Percentiles rank a stretch among this genome's conserved stretches.
phyloP scores from a whole-genome alignment of 2,888 invertebrate species.

The Agrotis segetum region DNA sequence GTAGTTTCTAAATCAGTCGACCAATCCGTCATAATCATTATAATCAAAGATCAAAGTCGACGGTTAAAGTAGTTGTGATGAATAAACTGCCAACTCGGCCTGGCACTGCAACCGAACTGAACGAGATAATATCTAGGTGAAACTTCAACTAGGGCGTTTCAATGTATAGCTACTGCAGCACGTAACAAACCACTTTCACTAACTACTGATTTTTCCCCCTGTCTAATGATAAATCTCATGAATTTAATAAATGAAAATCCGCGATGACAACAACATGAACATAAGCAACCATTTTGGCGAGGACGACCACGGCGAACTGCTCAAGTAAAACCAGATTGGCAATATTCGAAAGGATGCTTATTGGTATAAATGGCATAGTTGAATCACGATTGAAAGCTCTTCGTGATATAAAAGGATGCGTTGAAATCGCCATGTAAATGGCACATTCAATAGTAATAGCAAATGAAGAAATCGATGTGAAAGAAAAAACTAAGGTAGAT shows the following conservation, averaged over 20 bases:
- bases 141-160: conserved; percentile 80
- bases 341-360: conserved; percentile 44
- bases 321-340: conserved; percentile 32
- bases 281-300: conserved; percentile 8
- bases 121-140: conserved; percentile 82
- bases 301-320: not conserved
- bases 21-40: conserved; percentile 70
- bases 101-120: conserved; percentile 76
- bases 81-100: conserved; percentile 81
- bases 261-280: conserved; percentile 1
- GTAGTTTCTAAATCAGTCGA: conserved; percentile 70
- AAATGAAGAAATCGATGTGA: conserved; percentile 15
- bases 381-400: conserved; percentile 29
- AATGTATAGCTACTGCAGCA: conserved; percentile 67
- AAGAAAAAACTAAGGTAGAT: conserved; percentile 15
- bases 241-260: conserved; percentile 21
- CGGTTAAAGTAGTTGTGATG: conserved; percentile 68
- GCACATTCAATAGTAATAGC: conserved; percentile 1
- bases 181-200: conserved; percentile 83
- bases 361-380: conserved; percentile 26
- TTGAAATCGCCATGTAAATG: conserved; percentile 3
- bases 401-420: conserved; percentile 27
- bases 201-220: conserved; percentile 71
- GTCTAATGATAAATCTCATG: conserved; percentile 56
- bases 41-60: conserved; percentile 79